Evolutionary conservation across 1,140 invertebrate genomes (phyloP).

Genomic region (Zaprionus gabonicus): DNA sequence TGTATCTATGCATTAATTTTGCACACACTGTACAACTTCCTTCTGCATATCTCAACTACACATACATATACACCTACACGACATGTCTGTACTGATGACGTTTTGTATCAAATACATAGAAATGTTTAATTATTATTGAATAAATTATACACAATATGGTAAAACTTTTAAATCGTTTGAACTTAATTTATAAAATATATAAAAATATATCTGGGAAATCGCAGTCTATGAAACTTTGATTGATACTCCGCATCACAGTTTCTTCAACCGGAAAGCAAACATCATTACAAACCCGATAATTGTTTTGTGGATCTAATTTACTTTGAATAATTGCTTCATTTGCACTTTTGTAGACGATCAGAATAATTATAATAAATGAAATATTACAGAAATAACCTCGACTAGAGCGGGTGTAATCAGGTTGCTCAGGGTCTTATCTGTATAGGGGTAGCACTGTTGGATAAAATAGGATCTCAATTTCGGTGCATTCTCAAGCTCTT

Average conservation of each 20-base stretch:
- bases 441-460: too few species aligned
- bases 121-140: conserved; percentile 78
- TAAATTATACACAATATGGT: conserved; percentile 64
- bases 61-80: neutral
- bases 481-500: too few species aligned
- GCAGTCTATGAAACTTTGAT: neutral
- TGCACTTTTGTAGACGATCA: neutral
- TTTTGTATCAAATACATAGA: conserved; percentile 82
- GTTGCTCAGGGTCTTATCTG: neutral
- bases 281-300: neutral
- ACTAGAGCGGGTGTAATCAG: neutral
- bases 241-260: neutral
- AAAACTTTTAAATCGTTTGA: neutral
- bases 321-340: conserved; percentile 1
- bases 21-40: conserved; percentile 48
- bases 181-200: neutral
- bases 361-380: neutral
- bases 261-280: conserved; percentile 3
- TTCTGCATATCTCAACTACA: conserved; percentile 58
- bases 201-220: neutral
- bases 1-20: conserved; percentile 62
- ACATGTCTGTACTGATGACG: conserved; percentile 68
- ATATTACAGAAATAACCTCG: neutral
- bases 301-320: conserved; percentile 1
- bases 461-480: too few species aligned